Conservation (phyloP, 2,888 invertebrate species). For the Labia minor region DNA sequence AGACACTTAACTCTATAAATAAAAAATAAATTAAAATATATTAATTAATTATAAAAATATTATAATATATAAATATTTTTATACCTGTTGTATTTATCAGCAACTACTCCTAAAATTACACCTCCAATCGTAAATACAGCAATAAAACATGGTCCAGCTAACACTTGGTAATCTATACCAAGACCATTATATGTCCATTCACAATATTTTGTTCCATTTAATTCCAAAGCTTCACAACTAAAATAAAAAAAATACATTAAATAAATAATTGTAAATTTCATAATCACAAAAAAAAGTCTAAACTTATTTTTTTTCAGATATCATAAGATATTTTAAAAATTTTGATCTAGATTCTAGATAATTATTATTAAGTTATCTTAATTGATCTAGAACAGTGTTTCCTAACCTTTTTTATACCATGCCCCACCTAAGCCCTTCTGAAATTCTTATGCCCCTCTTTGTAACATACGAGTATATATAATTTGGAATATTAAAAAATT, state of each 20-base stretch:
- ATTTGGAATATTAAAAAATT: no score
- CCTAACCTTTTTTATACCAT: no score
- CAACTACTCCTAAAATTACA: constrained; percentile 69
- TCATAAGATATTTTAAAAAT: constrained; percentile 22
- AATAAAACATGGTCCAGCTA: constrained; percentile 88
- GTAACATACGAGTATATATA: no score
- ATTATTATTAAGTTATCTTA: no score
- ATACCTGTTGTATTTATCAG: constrained; percentile 52
- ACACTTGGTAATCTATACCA: constrained; percentile 81
- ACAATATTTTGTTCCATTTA: constrained; percentile 68
- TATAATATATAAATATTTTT: neutral
- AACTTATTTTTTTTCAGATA: constrained; percentile 22
- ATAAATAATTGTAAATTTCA: neutral
- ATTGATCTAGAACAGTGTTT: no score
- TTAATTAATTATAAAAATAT: neutral
- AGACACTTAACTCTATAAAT: constrained; percentile 60
- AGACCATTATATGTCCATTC: constrained; percentile 90
- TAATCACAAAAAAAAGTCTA: constrained; percentile 26
- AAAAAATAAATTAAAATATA: constrained; percentile 34
- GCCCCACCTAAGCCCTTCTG: no score
- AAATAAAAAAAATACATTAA: neutral
- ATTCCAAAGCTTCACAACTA: constrained; percentile 52
- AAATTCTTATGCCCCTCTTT: no score
- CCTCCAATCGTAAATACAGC: constrained; percentile 83
- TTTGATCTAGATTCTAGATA: no score